A percentile compares a stretch with the other conserved stretches of the same genome.
Conservation (phyloP, 2,888 invertebrate genomes). For the Hybos culiciformis region DNA sequence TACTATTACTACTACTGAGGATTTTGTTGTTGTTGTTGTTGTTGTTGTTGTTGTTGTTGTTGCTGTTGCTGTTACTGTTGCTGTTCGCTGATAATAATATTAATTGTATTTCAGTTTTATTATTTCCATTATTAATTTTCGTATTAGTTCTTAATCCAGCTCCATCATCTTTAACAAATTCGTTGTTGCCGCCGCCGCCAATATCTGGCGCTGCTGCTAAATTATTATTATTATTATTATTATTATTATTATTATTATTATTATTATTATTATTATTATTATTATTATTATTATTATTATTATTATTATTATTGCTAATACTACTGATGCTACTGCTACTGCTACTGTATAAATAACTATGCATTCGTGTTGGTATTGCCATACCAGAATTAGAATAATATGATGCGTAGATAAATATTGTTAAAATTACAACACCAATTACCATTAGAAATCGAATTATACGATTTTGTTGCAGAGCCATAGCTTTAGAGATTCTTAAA, state of each 20-base stretch:
- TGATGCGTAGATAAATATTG: slow-evolving; percentile 38
- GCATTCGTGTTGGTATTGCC: slow-evolving; percentile 23
- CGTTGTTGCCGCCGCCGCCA: neutral
- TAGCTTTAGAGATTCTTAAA: too few species aligned
- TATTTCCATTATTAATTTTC: slow-evolving; percentile 5
- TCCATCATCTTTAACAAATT: slow-evolving; percentile 7
- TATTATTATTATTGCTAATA: slow-evolving; percentile 6
- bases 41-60: slow-evolving; percentile 15
- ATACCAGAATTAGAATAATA: slow-evolving; percentile 33
- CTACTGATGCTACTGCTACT: neutral
- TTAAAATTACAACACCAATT: slow-evolving; percentile 33
- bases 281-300: slow-evolving; percentile 10
- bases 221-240: neutral
- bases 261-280: slow-evolving; percentile 4
- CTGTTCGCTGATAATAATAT: slow-evolving; percentile 1
- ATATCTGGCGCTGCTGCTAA: neutral
- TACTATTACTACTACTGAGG: too few species aligned
- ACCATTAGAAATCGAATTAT: slow-evolving; percentile 36
- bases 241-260: slow-evolving; percentile 4
- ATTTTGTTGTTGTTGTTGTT: too few species aligned
- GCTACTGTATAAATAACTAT: slow-evolving; percentile 14
- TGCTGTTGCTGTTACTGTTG: neutral
- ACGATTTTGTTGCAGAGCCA: slow-evolving; percentile 32
- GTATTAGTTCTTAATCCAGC: too few species aligned
- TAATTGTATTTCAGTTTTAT: slow-evolving; percentile 9